Percentiles rank a stretch among this genome's conserved stretches.
phyloP scores from a whole-genome alignment of 2,888 invertebrate species.

The Pterobdella sp. region DNA sequence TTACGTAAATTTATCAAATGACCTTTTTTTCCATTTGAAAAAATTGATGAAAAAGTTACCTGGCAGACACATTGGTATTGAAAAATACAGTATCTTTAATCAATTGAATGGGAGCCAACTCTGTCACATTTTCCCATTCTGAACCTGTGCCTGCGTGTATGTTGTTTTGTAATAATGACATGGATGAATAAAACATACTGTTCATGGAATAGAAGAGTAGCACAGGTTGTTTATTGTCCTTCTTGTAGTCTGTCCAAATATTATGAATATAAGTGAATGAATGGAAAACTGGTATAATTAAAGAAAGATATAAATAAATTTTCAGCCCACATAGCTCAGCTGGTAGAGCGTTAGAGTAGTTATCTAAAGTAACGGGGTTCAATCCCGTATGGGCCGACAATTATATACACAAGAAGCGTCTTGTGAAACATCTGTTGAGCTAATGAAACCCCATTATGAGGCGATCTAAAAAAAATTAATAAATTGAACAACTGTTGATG shows the following conservation, averaged over 20 bases:
- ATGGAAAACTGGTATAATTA: not conserved
- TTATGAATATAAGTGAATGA: too few species aligned
- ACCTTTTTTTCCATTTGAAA: not conserved
- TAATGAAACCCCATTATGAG: too few species aligned
- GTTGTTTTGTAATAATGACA: not conserved
- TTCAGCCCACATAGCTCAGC: too few species aligned
- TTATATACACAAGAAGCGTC: too few species aligned
- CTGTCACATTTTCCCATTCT: constrained; percentile 99
- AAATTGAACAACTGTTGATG: constrained; percentile 94
- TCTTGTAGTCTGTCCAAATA: not conserved
- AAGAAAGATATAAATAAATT: not conserved
- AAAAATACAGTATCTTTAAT: constrained; percentile 98
- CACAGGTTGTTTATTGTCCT: not conserved
- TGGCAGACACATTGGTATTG: constrained; percentile 95
- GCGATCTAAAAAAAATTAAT: too few species aligned
- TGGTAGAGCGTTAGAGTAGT: too few species aligned
- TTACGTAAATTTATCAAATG: not conserved
- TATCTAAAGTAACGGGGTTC: too few species aligned
- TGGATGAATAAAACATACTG: not conserved
- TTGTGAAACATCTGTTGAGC: too few species aligned
- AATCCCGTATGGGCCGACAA: too few species aligned
- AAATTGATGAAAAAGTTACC: constrained; percentile 50
- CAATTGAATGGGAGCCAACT: constrained; percentile 92
- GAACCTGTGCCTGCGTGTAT: constrained; percentile 69
- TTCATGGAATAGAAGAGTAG: not conserved